Conservation (phyloP, 2,113 vertebrate genomes). For the Oxyruncus cristatus region DNA sequence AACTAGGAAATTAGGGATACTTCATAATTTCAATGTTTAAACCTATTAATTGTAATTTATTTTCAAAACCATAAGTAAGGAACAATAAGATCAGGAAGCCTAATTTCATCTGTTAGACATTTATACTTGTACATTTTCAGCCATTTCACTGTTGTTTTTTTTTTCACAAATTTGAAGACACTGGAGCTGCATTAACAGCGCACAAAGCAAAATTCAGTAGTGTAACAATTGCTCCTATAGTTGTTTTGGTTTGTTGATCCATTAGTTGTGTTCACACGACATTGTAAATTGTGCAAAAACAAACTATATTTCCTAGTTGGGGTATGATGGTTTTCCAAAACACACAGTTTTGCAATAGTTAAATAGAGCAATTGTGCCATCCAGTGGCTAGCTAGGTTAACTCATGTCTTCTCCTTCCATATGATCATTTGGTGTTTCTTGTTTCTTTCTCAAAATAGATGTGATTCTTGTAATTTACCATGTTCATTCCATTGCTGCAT, state of each 20-base stretch:
- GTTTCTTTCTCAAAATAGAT: neutral
- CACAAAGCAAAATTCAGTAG: neutral
- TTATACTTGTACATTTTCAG: neutral
- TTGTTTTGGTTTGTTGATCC: neutral
- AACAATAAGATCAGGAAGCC: neutral
- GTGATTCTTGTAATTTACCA: neutral
- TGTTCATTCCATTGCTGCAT: neutral
- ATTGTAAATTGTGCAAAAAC: neutral
- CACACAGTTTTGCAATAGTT: conserved; percentile 10
- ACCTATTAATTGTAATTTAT: neutral
- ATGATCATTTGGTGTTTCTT: neutral
- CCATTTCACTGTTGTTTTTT: neutral
- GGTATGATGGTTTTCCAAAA: neutral
- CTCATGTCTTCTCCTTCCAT: neutral
- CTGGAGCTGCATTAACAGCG: neutral
- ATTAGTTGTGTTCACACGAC: neutral
- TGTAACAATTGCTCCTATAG: neutral
- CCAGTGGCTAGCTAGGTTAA: conserved; percentile 45
- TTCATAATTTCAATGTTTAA: neutral
- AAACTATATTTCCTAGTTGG: neutral
- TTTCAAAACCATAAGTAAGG: neutral
- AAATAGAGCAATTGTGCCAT: conserved; percentile 66
- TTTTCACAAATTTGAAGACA: neutral
- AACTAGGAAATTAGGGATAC: neutral
- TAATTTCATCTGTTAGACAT: neutral